Base-by-base conservation (phyloP, 1,140 invertebrate genomes). In the Brachystomella parvula region DNA sequence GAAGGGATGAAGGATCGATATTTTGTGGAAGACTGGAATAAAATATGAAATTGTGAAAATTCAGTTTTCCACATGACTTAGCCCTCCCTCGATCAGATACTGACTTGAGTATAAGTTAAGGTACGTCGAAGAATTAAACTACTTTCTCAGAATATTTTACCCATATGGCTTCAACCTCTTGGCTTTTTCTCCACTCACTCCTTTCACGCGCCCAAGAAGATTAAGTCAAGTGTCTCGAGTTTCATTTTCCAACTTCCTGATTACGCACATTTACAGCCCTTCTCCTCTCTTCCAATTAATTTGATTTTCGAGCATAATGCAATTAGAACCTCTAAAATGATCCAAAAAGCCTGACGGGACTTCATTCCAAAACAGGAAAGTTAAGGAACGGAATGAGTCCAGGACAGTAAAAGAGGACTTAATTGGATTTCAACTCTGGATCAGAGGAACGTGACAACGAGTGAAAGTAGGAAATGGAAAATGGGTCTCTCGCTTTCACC, bases 351-450 rank as follows among this genome's bases (percentile, higher is more conserved):
- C 6, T 39, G 35, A 9, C 35, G 19, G 6, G 6, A 9, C 35
- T 39, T 19, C 35, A 39, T 39, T 39, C 6, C 6, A 19, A 39
- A 39, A 39, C 19, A 19, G 6, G 35, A 39, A 39, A 39, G 19
- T 19, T 6, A 39, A 9, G 35, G 35, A 6, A 39, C 19, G 6
- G 35, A 9, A 39, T 39, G 19, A 6, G 35, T 6, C 35, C 19
- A 39, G 21, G 21, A 28, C 26, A 56, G 9, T 56, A 24, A 12
- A 12, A 56, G 26, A 24, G 49, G 21, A 21, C 9, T 56, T 56
- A 56, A 56, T 56, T 56, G 49, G 49, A 56, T 56, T 56, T 56
- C 49, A 19, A 39, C 35, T 19, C 19, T 39, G 35, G 35, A 39
- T 39, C 35, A 9, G 6, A 19, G 6, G 19, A 39, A 39, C 35